These are phyloP conservation scores for Eudasyphora cyanicolor DNA, from an alignment of 2,888 invertebrate species.

Conservation along the genomic window DNA sequence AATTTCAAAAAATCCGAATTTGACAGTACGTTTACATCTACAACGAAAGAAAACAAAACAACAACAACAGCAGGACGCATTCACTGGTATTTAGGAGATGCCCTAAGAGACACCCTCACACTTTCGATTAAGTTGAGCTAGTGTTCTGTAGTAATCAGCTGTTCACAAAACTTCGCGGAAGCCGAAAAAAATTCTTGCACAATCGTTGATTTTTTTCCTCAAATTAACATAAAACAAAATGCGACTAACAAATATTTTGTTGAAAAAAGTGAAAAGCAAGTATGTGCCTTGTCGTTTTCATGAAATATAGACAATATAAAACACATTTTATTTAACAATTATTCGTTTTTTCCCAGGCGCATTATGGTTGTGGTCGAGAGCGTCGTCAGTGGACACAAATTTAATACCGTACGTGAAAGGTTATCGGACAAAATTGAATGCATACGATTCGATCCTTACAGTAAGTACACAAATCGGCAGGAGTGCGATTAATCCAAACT, in stretches of 20 bases:
- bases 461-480: slow-evolving; percentile 84
- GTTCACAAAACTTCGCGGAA: background rate
- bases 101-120: too few species aligned
- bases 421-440: slow-evolving; percentile 89
- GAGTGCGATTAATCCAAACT: background rate
- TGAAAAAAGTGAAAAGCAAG: slow-evolving; percentile 90
- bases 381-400: slow-evolving; percentile 88
- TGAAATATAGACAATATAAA: background rate
- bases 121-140: too few species aligned
- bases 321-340: background rate
- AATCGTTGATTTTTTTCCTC: background rate
- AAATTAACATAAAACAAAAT: slow-evolving; percentile 69
- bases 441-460: slow-evolving; percentile 88
- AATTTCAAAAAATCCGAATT: too few species aligned
- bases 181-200: slow-evolving; percentile 23
- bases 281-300: slow-evolving; percentile 78
- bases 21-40: too few species aligned
- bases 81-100: too few species aligned
- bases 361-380: slow-evolving; percentile 91
- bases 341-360: slow-evolving; percentile 79
- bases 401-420: slow-evolving; percentile 85
- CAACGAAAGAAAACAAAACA: too few species aligned
- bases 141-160: too few species aligned
- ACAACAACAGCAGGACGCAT: too few species aligned
- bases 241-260: slow-evolving; percentile 85